phyloP scores from a whole-genome alignment of 1,140 invertebrate species.

The Helicoverpa armigera region DNA sequence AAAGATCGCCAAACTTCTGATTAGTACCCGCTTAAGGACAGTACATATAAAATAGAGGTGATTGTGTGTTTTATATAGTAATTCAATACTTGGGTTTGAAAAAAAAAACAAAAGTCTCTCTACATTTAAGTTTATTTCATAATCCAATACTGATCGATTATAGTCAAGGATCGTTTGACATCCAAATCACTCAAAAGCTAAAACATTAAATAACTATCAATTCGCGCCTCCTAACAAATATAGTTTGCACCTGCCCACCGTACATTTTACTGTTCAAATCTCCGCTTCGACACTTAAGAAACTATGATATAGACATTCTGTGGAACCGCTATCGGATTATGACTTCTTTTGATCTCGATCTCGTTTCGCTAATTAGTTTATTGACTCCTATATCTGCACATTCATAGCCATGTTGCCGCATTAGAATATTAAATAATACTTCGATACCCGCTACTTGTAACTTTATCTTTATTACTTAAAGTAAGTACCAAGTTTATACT shows the following conservation, averaged over 20 bases:
- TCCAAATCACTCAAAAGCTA: not conserved
- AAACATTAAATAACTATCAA: conserved; percentile 12
- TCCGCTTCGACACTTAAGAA: not conserved
- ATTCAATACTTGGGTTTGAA: too few species aligned
- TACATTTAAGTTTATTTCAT: too few species aligned
- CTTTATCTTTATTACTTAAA: conserved; percentile 7
- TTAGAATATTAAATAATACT: conserved; percentile 16
- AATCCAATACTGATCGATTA: too few species aligned
- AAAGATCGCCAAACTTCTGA: too few species aligned
- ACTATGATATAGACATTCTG: not conserved
- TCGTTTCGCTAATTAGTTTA: conserved; percentile 30
- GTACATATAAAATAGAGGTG: too few species aligned
- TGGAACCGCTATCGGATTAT: not conserved
- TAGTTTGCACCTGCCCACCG: not conserved
- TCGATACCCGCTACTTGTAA: conserved; percentile 11
- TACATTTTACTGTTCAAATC: not conserved
- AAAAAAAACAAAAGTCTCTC: too few species aligned
- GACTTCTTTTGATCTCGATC: not conserved
- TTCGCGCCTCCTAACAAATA: not conserved
- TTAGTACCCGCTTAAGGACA: too few species aligned
- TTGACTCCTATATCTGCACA: conserved; percentile 22
- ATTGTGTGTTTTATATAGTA: too few species aligned
- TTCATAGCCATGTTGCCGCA: conserved; percentile 5
- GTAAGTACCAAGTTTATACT: conserved; percentile 21
- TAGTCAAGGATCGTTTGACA: too few species aligned